Percentiles rank a stretch among this genome's conserved stretches.
phyloP scores from a whole-genome alignment of 2,113 vertebrate species.

The Chiloscyllium plagiosum region DNA sequence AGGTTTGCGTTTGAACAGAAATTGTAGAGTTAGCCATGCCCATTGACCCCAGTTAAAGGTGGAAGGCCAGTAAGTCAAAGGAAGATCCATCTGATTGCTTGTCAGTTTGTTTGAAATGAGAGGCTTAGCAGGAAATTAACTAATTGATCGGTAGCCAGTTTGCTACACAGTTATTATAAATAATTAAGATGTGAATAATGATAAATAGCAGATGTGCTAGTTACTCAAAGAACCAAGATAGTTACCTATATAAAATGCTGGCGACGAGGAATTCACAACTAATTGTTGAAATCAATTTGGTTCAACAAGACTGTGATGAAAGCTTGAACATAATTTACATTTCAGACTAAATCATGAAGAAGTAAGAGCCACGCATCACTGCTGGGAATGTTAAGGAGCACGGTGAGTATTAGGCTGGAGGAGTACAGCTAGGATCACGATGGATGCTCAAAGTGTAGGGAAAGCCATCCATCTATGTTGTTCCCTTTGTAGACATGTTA shows the following conservation, averaged over 20 bases:
- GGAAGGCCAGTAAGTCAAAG: background rate
- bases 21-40: background rate
- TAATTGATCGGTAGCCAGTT: background rate
- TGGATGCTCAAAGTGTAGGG: slow-evolving; percentile 13
- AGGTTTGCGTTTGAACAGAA: background rate
- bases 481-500: slow-evolving; percentile 17
- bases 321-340: background rate
- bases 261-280: background rate
- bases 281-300: background rate
- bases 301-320: background rate
- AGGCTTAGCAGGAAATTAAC: background rate
- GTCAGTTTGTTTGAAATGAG: background rate
- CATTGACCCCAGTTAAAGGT: background rate
- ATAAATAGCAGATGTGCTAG: background rate
- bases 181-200: background rate
- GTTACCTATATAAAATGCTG: background rate
- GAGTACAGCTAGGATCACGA: background rate
- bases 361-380: background rate
- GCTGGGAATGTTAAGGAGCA: background rate
- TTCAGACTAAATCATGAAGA: background rate
- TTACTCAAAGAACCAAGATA: background rate
- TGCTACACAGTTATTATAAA: background rate
- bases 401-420: background rate
- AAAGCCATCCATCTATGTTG: background rate
- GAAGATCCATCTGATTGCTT: background rate